phyloP scores from a whole-genome alignment of 1,140 invertebrate genomes.

The Apis cerana region DNA sequence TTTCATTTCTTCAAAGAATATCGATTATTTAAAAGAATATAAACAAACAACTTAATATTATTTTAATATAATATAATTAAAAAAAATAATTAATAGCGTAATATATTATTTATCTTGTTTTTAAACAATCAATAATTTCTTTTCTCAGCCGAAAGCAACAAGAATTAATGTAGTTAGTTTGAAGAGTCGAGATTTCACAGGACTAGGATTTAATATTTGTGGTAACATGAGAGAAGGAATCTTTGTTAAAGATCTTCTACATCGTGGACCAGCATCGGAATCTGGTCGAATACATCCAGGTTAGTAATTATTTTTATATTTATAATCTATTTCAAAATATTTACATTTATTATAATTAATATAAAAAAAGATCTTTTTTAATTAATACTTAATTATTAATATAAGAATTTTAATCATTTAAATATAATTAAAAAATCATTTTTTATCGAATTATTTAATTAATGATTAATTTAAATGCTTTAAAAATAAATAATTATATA shows the following conservation, averaged over 20 bases:
- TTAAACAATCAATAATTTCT: conserved; percentile 20
- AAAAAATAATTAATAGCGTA: neutral
- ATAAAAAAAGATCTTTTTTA: neutral
- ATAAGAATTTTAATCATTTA: too few relatives aligned
- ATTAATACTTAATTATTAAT: too few relatives aligned
- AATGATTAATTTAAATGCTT: too few relatives aligned
- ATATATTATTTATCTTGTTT: neutral
- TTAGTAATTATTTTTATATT: conserved; percentile 74
- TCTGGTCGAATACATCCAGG: conserved; percentile 91
- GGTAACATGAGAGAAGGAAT: conserved; percentile 95
- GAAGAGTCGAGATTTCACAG: conserved; percentile 93
- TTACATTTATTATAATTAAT: neutral
- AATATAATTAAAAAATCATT: too few relatives aligned
- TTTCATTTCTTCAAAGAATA: neutral
- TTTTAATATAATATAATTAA: neutral
- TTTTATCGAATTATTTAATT: too few relatives aligned
- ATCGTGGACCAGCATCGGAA: conserved; percentile 93
- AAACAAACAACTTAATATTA: neutral
- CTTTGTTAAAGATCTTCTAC: conserved; percentile 92
- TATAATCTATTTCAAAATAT: too few relatives aligned
- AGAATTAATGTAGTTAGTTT: conserved; percentile 86
- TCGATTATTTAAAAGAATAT: neutral
- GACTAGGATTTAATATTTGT: conserved; percentile 93
- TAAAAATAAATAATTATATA: too few relatives aligned
- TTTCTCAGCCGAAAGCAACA: conserved; percentile 74